Conservation (phyloP, 2,113 vertebrate genomes). For the Albula glossodonta region DNA sequence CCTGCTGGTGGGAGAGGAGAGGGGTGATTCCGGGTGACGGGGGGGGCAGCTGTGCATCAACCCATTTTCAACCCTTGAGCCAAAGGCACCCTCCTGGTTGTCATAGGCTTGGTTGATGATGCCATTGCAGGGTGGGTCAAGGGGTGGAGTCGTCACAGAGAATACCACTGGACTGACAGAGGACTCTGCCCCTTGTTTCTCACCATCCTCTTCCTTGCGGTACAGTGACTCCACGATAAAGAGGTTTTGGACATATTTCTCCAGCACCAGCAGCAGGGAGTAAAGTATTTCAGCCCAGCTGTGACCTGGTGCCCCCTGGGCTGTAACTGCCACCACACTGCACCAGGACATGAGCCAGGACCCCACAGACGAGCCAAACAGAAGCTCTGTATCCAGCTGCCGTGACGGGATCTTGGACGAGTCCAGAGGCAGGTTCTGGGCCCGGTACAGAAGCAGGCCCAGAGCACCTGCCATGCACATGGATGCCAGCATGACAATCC, state of each 20-base stretch:
- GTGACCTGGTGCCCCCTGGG: constrained; percentile 65
- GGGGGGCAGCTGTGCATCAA: constrained; percentile 41
- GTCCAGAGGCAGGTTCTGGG: constrained; percentile 74
- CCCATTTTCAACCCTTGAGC: constrained; percentile 51
- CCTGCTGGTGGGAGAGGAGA: constrained; percentile 32
- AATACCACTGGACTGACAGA: constrained; percentile 71
- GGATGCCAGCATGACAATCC: constrained; percentile 75
- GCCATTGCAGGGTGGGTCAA: constrained; percentile 64
- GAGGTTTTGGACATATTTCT: constrained; percentile 94
- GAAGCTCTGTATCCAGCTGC: constrained; percentile 83
- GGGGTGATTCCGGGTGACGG: constrained; percentile 58
- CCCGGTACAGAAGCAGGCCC: constrained; percentile 81
- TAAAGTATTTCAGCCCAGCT: constrained; percentile 88
- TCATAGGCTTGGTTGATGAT: constrained; percentile 69
- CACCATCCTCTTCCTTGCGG: constrained; percentile 62
- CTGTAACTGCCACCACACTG: constrained; percentile 81
- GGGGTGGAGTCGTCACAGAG: constrained; percentile 68
- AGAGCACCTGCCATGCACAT: constrained; percentile 79
- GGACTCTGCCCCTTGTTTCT: constrained; percentile 54
- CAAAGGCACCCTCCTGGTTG: constrained; percentile 36
- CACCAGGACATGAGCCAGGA: constrained; percentile 97
- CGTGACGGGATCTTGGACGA: constrained; percentile 84
- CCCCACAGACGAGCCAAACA: constrained; percentile 86
- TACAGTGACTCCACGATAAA: constrained; percentile 92
- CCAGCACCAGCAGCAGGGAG: constrained; percentile 81